Base-by-base conservation (phyloP, 2,888 invertebrate genomes). In the Parthenolecanium corni region DNA sequence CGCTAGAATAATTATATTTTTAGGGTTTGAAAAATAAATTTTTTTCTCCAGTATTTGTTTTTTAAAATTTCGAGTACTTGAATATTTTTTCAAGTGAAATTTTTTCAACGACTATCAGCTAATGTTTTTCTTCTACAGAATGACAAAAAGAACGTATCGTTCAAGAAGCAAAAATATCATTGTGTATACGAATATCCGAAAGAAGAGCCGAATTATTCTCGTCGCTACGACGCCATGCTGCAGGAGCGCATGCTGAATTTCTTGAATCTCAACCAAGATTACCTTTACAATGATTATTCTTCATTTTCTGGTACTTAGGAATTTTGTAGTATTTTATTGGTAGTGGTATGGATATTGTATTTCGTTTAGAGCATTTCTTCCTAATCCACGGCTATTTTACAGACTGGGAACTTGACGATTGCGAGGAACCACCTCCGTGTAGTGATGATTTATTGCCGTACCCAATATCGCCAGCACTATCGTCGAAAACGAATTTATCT, bases 151-250 rank as follows among this genome's bases (percentile, higher is more conserved):
- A 80, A 80, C 68, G 88, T 89, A 52, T 85, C 84, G 75, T 89
- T 88, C 76, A 87, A 88, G 71, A 83, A 86, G 58, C 86, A 87
- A 75, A 84, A 85, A 72, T 86, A 86, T 74, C 86, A 87, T 74
- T 85, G 86, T 71, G 85, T 88, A 65, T 89, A 87, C 74, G 86
- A 88, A 74, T 88, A 89, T 75, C 88, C 88, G 53, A 82, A 84
- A 69, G 87, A 87, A 74, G 80, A 78, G 42, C 69, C 73, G 74
- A 68, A 77, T 20, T 65, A 65, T 18, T 49, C 65, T 16, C 66
- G 66, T 9, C 38, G 18, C 20, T 64, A 52, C 46, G 53, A 63
- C 20, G 25, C 44, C n/a, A 36, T 63, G 20, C 38, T 63, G 6
- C 47, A 52, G 36, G 63, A 53, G 25, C 63, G 53, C 2, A 53